Base-by-base conservation (phyloP, 2,113 vertebrate genomes). In the Anarhynchus alexandrinus region DNA sequence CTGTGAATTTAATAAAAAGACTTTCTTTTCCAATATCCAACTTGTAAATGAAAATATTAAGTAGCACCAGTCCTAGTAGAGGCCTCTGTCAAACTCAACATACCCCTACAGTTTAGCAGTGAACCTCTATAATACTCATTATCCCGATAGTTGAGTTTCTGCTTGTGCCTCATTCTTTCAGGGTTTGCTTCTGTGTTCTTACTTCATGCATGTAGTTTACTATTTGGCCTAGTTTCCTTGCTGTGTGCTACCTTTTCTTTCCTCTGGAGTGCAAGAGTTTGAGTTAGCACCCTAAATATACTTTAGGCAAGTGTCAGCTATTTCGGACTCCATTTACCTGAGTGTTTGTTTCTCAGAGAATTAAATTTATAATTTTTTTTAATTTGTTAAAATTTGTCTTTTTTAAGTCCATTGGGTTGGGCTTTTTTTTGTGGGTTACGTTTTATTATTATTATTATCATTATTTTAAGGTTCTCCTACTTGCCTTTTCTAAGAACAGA, bases 121-220 rank as follows among this genome's bases (percentile, higher is more conserved):
- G 5, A 65, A 9, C 5, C 12, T 67, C 29, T 10, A 25, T 17
- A 43, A 86, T 54, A 34, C 5, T 58, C 1, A 6, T 58, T 82
- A 67, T 5, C 3, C 21, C 6, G 2, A 38, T 0, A 54, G 12
- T 1, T 4, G 3, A 9, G 14, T 64, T 73, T 73, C 23, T 12
- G 54, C 17, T 32, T n/a, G 5, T 64, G 23, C 16, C n/a, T 89
- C 34, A 17, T 1, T 42, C 30, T 59, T 64, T 54, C 27, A 78
- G 9, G 15, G 17, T 27, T 82, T 82, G 4, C 21, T 72, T 73
- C 17, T 55, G 4, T 77, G 21, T 38, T 49, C n/a, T 70, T 86
- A 62, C 12, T 82, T 74, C 2, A 21, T 40, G 23, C 7, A 10
- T 2, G 3, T 36, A 55, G 20, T 65, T 90, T 43, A 62, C 15